Base-by-base conservation (phyloP, 2,888 invertebrate species). In the Crematogaster levior region DNA sequence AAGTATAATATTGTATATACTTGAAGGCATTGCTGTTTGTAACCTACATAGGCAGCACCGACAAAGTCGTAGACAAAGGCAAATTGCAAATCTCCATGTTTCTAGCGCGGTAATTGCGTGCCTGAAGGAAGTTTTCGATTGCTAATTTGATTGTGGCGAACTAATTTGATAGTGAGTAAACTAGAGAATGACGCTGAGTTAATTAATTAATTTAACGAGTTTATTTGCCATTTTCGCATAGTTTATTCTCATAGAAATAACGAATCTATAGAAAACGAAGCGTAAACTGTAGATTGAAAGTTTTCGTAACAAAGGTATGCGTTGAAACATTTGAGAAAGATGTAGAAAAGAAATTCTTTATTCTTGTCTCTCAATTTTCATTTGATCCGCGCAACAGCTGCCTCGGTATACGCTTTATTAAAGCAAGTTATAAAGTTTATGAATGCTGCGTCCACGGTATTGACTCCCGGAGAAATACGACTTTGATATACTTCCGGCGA, bases 391-490 rank as follows among this genome's bases (percentile, higher is more conserved):
- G 30, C 70, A 24, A 70, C 68, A 43, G 43, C 24, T 43, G 30
- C 12, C 53, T 40, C 18, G 68, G 40, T 68, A 34, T 30, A 40
- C 43, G 56, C 43, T 79, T 79, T 79, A 79, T 79, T 79, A 79
- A 79, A 56, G 43, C 43, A 12, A 79, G 70, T 56, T 70, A 70
- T 18, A 18, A 77, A 56, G 68, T 56, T 68, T 68, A 43, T 43
- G 70, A 79, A 79, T 43, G 30, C 53, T 18, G 24, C 68, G 40
- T 68, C 77, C 77, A n/a, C 56, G 43, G 68, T 70, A 79, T 79
- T 79, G 77, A 79, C 77, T 79, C 34, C 12, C 30, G 56, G 43
- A 79, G 77, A 79, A 79, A 79, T 70, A 56, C 70, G 77, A 79
- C 70, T 70, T 70, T 70, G 70, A 79, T 79, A 79, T 70, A 79